Base-by-base conservation (phyloP, 2,888 invertebrate species). In the Ceraclea dissimilis region DNA sequence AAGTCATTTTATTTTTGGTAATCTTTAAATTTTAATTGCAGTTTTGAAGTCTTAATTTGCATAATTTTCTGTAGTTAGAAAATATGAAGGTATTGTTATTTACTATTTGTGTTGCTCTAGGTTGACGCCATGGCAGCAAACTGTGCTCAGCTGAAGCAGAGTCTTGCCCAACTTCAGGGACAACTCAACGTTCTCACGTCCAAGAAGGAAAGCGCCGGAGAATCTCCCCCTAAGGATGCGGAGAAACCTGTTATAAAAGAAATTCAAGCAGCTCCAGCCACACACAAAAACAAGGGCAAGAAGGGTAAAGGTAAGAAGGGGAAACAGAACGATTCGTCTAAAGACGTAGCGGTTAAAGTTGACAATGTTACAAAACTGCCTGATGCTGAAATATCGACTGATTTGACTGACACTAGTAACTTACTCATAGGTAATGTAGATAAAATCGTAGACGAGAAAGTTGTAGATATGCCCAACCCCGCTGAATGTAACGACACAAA, bases 71-170 rank as follows among this genome's bases (percentile, higher is more conserved):
- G n/a, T n/a, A n/a, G n/a, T n/a, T n/a, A n/a, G n/a, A n/a, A n/a
- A n/a, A n/a, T n/a, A n/a, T n/a, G n/a, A n/a, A n/a, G n/a, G n/a
- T n/a, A n/a, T n/a, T n/a, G n/a, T n/a, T n/a, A n/a, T n/a, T n/a
- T n/a, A n/a, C n/a, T n/a, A n/a, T n/a, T n/a, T n/a, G n/a, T n/a
- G n/a, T n/a, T n/a, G n/a, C n/a, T 60, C 5, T 63, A 82, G 78
- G 78, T 81, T 55, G 82, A 82, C 60, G 73, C 78, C 4, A 82
- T 82, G 82, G 75, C 79, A 0, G 79, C 78, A 0, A 81, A 79
- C 64, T 82, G 83, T 63, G 79, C 77, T 0, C 81, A 82, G 59
- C 67, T 83, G 0, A 76, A 80, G 54, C 77, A 82, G 64, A 81
- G 80, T 19, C 68, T 83, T n/a, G 79, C 79, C 1, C 78, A 80